phyloP scores from a whole-genome alignment of 2,797 vertebrate genomes.

The Smutsia gigantea region DNA sequence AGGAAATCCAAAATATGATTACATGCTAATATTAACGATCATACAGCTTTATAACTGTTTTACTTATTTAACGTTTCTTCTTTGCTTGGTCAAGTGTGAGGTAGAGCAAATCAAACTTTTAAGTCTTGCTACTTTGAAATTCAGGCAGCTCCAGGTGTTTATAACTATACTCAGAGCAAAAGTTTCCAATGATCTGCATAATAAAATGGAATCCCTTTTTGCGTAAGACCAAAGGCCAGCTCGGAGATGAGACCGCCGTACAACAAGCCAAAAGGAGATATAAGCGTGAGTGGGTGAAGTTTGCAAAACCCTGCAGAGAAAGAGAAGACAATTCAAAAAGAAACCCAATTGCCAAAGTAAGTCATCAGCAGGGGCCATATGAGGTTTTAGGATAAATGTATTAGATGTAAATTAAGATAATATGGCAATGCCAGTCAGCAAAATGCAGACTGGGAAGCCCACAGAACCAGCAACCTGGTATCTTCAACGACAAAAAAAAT shows the following conservation, averaged over 20 bases:
- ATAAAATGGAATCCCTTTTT: conserved; percentile 39
- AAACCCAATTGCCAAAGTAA: conserved; percentile 88
- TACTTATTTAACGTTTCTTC: background rate
- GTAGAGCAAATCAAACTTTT: background rate
- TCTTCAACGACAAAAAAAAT: background rate
- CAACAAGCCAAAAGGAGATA: conserved; percentile 76
- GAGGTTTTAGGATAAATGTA: background rate
- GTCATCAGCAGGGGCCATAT: background rate
- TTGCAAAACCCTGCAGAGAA: conserved; percentile 85
- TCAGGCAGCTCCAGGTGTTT: background rate
- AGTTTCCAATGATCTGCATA: background rate
- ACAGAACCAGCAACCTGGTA: conserved; percentile 2
- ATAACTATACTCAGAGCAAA: background rate
- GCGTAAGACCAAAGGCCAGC: conserved; percentile 48
- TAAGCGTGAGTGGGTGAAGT: conserved; percentile 88
- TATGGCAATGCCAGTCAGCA: background rate
- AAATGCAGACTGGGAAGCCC: background rate
- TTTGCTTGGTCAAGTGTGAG: conserved; percentile 35
- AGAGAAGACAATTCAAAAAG: conserved; percentile 86
- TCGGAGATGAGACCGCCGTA: background rate
- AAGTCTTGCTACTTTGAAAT: background rate
- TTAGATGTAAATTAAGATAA: background rate
- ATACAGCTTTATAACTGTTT: background rate
- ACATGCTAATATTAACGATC: conserved; percentile 5
- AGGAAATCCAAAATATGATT: background rate